Percentiles rank a stretch among this genome's conserved stretches.
Evolutionary conservation across 2,797 vertebrate genomes (phyloP).

Genomic region (Eulemur coronatus): DNA sequence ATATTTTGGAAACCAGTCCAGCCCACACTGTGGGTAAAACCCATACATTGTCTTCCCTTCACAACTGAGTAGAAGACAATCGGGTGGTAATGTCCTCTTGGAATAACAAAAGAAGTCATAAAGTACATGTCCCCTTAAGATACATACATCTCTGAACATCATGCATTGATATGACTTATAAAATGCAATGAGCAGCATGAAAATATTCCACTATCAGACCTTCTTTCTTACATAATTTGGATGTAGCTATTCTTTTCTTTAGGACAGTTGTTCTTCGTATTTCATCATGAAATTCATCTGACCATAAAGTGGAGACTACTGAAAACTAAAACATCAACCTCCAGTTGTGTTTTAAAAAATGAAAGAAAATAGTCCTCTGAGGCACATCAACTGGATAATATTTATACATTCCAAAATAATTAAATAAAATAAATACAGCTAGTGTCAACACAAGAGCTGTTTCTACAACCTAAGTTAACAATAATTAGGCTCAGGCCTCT

Average conservation of each 20-base stretch:
- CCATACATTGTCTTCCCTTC: not conserved
- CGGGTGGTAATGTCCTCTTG: not conserved
- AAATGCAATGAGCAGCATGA: not conserved
- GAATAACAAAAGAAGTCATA: not conserved
- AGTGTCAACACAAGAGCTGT: not conserved
- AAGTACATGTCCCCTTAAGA: not conserved
- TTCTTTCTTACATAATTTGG: not conserved
- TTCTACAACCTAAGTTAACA: not conserved
- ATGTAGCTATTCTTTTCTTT: not conserved
- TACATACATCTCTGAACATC: rapidly evolving
- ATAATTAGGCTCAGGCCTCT: not conserved
- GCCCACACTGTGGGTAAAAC: not conserved
- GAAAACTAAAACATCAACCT: not conserved
- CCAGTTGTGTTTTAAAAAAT: not conserved
- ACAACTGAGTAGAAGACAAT: not conserved
- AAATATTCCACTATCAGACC: not conserved
- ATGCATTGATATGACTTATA: not conserved
- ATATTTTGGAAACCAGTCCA: not conserved
- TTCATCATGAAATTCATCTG: not conserved
- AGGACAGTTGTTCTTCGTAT: not conserved
- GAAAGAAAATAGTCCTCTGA: not conserved
- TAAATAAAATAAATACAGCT: slow-evolving; percentile 4
- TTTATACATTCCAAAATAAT: slow-evolving; percentile 14
- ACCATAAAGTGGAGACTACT: not conserved
- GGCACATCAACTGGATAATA: not conserved